A percentile compares a stretch with the other conserved stretches of the same genome.
These are phyloP conservation scores for Dermatophagoides farinae DNA, from an alignment of 1,140 invertebrate genomes.

Conservation along the genomic window DNA sequence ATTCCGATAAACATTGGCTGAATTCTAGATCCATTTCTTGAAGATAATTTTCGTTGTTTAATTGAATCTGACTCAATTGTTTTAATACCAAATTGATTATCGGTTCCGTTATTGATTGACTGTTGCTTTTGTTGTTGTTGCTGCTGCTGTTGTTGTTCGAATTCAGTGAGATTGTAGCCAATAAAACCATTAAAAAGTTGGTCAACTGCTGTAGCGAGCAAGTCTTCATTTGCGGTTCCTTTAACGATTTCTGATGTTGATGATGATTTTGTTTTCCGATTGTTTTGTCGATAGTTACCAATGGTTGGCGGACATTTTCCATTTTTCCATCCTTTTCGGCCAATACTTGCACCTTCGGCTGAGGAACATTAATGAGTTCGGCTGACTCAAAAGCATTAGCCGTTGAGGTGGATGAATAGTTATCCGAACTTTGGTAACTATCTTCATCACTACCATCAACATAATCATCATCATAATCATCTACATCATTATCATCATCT, in stretches of 20 bases:
- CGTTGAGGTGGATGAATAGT: neutral
- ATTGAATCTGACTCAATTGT: neutral
- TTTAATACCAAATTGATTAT: neutral
- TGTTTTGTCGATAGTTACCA: neutral
- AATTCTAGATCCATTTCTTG: neutral
- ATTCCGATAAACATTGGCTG: neutral
- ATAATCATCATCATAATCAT: neutral
- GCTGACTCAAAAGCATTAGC: constrained; percentile 20
- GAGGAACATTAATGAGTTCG: constrained; percentile 23
- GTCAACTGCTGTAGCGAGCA: neutral
- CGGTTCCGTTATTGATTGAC: neutral
- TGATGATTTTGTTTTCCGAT: neutral
- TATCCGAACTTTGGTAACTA: neutral
- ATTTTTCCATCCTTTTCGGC: neutral
- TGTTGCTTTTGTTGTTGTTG: neutral
- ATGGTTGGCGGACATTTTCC: neutral
- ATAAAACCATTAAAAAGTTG: neutral
- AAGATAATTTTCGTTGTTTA: neutral
- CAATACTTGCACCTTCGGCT: constrained; percentile 21
- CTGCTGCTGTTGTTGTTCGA: neutral
- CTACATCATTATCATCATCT: neutral
- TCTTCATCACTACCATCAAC: neutral
- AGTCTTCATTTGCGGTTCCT: neutral
- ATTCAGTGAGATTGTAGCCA: neutral
- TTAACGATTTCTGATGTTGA: neutral